Base-by-base conservation (phyloP, 1,140 invertebrate genomes). In the Drosophila rufa region DNA sequence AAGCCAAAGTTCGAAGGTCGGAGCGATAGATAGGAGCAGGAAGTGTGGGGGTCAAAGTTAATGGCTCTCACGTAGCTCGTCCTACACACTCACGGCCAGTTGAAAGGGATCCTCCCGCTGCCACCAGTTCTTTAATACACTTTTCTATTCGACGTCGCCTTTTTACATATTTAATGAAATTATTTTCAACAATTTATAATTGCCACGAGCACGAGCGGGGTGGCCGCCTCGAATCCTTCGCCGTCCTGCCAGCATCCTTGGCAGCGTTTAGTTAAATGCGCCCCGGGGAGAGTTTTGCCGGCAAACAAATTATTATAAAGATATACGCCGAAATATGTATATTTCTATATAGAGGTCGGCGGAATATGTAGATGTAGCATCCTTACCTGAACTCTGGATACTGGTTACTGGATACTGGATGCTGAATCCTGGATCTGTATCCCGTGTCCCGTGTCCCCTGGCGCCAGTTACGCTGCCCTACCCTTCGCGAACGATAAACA, bases 131-230 rank as follows among this genome's bases (percentile, higher is more conserved):
- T 75, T 40, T 76, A 83, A 75, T 80, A 80, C 77, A 71, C 69
- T 81, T 51, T 68, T 74, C 80, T 79, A 81, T 89, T 79, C 77
- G 67, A 66, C 71, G 76, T 67, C 58, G 78, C 85, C 70, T 90
- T 89, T 89, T 89, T 90, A 90, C 85, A 89, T 89, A 82, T 89
- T 89, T 90, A 89, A 89, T 89, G 85, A 90, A 89, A 89, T 89
- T 89, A 89, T 89, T 90, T 90, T 85, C 85, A 90, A 89, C 85
- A 90, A 89, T 89, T 89, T 89, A 89, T 89, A 89, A 89, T 89
- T 89, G 85, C 85, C 81, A 90, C 81, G 85, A 75, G 79, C 85
- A 89, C 14, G 47, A 47, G 58, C 50, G 57, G 11, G 38, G 30
- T 61, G 38, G 27, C 45, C 60, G 60, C 48, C 43, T 47, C 43